Evolutionary conservation across 1,140 invertebrate genomes (phyloP).

Genomic region (Heterodera schachtii): DNA sequence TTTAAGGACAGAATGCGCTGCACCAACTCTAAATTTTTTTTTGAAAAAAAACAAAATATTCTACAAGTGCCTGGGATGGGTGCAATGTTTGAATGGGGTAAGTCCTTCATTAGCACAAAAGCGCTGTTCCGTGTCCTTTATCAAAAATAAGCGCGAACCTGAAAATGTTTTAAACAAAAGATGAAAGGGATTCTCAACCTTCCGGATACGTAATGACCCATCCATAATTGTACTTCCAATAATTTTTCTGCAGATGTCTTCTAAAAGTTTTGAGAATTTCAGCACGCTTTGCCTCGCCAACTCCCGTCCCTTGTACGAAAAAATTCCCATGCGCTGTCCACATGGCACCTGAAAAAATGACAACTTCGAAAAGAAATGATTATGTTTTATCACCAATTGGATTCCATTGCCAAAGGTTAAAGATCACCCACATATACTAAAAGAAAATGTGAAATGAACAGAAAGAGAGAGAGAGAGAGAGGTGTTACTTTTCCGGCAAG

Average conservation of each 20-base stretch:
- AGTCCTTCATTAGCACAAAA: conserved; percentile 59
- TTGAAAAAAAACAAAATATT: not conserved
- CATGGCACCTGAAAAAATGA: conserved; percentile 43
- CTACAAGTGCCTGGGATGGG: conserved; percentile 41
- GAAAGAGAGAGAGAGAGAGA: conserved; percentile 20
- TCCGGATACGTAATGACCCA: conserved; percentile 64
- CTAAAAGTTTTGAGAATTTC: conserved; percentile 48
- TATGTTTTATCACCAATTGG: conserved; percentile 27
- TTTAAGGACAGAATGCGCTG: conserved; percentile 57
- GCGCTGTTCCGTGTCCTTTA: conserved; percentile 45
- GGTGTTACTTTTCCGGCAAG: conserved; percentile 50
- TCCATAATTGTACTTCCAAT: conserved; percentile 54
- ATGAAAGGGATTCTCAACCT: conserved; percentile 34
- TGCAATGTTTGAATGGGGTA: conserved; percentile 54
- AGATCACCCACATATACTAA: conserved; percentile 55
- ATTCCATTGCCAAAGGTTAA: conserved; percentile 55
- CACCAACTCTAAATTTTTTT: conserved; percentile 40
- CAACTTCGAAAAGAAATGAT: not conserved
- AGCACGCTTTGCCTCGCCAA: conserved; percentile 45
- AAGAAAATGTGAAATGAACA: conserved; percentile 22
- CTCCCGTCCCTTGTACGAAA: conserved; percentile 59
- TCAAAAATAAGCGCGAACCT: conserved; percentile 58
- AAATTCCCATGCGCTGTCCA: conserved; percentile 51
- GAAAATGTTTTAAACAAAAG: not conserved
- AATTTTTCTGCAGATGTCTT: conserved; percentile 51